phyloP scores from a whole-genome alignment of 2,113 vertebrate species.

The Talpa occidentalis region DNA sequence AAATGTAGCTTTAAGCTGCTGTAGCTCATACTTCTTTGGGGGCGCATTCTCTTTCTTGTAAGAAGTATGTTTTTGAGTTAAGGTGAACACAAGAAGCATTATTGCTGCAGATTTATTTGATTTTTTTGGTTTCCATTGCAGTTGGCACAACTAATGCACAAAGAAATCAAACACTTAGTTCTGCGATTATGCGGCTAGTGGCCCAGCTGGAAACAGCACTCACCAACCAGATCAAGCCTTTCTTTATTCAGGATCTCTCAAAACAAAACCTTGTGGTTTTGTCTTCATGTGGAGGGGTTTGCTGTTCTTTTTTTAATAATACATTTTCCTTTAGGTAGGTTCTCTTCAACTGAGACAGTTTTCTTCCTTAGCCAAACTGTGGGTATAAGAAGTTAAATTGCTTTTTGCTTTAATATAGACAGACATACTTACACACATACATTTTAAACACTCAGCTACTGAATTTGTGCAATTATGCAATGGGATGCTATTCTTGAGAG shows the following conservation, averaged over 20 bases:
- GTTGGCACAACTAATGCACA: background rate
- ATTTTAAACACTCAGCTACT: background rate
- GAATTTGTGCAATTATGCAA: background rate
- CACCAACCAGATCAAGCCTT: background rate
- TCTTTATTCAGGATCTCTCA: background rate
- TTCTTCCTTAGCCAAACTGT: background rate
- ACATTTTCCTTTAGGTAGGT: background rate
- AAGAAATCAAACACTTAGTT: slow-evolving; percentile 23
- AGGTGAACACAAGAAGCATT: background rate
- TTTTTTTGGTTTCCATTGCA: slow-evolving; percentile 8
- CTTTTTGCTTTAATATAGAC: background rate
- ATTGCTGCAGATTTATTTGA: background rate
- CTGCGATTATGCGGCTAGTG: slow-evolving; percentile 26
- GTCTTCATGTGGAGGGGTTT: background rate
- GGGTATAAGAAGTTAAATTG: background rate
- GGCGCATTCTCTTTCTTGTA: background rate
- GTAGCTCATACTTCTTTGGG: background rate
- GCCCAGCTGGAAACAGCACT: background rate
- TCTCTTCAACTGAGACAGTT: background rate
- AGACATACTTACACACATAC: background rate
- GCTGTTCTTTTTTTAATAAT: background rate
- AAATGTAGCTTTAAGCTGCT: background rate
- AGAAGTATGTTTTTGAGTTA: background rate
- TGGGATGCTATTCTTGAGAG: background rate
- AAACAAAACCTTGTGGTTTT: background rate